Percentiles rank a stretch among this genome's conserved stretches.
Evolutionary conservation across 1,140 invertebrate genomes (phyloP).

Genomic region (Augochlora pura): DNA sequence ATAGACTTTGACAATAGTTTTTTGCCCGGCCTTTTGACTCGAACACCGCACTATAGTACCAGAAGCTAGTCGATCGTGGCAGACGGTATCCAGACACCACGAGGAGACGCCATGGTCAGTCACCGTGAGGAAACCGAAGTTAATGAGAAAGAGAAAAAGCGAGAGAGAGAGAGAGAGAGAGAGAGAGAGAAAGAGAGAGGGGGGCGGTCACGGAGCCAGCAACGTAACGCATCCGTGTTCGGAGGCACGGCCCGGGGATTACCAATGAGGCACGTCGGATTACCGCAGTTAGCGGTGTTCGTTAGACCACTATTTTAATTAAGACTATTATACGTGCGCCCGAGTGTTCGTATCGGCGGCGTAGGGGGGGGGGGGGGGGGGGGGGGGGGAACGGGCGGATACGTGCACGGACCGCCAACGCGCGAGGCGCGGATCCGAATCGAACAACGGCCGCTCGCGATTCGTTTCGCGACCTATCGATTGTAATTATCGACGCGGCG

Average conservation of each 20-base stretch:
- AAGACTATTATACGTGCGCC: conserved; percentile 51
- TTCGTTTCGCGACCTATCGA: conserved; percentile 29
- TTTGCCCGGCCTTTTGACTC: too few relatives aligned
- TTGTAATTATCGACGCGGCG: conserved; percentile 28
- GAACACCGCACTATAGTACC: too few relatives aligned
- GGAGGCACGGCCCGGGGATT: conserved; percentile 49
- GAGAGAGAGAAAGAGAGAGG: too few relatives aligned
- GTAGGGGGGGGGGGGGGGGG: neutral
- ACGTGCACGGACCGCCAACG: conserved; percentile 40
- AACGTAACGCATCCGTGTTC: conserved; percentile 45
- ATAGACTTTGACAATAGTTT: too few relatives aligned
- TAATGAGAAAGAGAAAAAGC: too few relatives aligned
- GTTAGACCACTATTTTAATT: conserved; percentile 65
- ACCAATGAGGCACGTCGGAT: conserved; percentile 63
- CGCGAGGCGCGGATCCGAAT: neutral
- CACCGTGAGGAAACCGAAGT: too few relatives aligned
- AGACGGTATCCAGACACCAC: neutral
- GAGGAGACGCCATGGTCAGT: too few relatives aligned
- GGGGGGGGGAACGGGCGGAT: neutral
- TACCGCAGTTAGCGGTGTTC: conserved; percentile 65
- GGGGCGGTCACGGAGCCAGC: too few relatives aligned
- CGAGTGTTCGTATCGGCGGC: conserved; percentile 17
- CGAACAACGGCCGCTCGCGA: neutral
- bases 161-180: too few relatives aligned
- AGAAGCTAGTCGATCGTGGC: conserved; percentile 22